phyloP scores from a whole-genome alignment of 2,888 invertebrate genomes.

The Trichogramma dendrolimi region DNA sequence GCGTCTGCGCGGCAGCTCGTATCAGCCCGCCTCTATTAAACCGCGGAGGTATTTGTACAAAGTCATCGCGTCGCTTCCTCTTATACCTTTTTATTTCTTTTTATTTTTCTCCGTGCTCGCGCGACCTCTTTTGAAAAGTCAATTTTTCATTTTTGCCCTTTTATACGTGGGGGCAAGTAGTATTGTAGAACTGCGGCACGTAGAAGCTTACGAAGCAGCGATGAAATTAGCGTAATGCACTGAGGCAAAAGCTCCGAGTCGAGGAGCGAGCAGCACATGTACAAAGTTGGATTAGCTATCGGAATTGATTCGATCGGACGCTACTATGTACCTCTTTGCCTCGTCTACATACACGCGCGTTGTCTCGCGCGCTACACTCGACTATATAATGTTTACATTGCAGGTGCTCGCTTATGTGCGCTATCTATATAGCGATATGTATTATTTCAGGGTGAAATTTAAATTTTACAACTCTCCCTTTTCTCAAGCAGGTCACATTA shows the following conservation, averaged over 20 bases:
- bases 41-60: no score
- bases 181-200: no score
- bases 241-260: no score
- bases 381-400: neutral
- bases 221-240: no score
- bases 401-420: no score
- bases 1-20: conserved; percentile 14
- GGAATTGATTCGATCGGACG: conserved; percentile 23
- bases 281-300: conserved; percentile 26
- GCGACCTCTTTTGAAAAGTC: neutral
- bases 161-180: neutral
- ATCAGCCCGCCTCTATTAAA: conserved; percentile 9
- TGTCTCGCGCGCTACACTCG: conserved; percentile 5
- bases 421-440: no score
- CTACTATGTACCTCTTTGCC: neutral
- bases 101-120: neutral
- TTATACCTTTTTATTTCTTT: neutral
- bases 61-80: neutral
- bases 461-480: no score
- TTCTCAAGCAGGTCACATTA: neutral
- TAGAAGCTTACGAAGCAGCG: no score
- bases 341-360: neutral
- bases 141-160: conserved; percentile 5
- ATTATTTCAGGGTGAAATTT: no score
- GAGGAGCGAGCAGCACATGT: conserved; percentile 18